Base-by-base conservation (phyloP, 2,113 vertebrate genomes). In the Crotalus tigris region DNA sequence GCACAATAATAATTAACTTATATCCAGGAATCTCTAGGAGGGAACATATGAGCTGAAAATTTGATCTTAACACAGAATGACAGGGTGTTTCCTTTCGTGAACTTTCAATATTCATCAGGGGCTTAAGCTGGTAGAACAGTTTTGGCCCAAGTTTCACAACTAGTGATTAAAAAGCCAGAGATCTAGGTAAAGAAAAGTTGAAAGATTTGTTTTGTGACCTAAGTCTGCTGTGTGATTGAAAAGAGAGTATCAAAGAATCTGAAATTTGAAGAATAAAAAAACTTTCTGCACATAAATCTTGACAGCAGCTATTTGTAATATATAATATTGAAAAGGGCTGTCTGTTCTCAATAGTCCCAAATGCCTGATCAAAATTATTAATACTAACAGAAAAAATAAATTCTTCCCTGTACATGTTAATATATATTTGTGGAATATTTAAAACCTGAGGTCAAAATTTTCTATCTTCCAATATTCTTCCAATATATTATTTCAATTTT, bases 11-110 rank as follows among this genome's bases (percentile, higher is more conserved):
- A 58, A 92, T 88, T 89, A 53, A 93, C 0, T 87, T 0, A 0
- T 0, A 0, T 87, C 0, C 93, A 91, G 94, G 93, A 94, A 93
- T 1, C 94, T 92, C 87, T 88, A 96, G 93, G 95, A 89, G 90
- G 75, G 4, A 92, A 85, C 49, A 92, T n/a, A 5, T 1, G 33
- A 89, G 55, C 57, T 81, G 85, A 93, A 2, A 93, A 90, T 94
- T 96, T 93, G 95, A 95, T 97, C 91, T 85, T 55, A 3, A 57
- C 91, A 92, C 95, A 95, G 95, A 90, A 95, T 95, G 44, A 90
- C 94, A 95, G 96, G 95, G 96, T 94, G 96, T 96, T 97, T 97
- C 96, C 96, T 97, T 95, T 92, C 93, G 96, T 97, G 97, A 92
- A 97, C 96, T 96, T 97, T 96, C 96, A 95, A 97, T 95, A 97